Evolutionary conservation across 2,888 invertebrate species (phyloP), one percentile per base, ranked within the genome.

Genomic region (Serrognathus titanus): DNA sequence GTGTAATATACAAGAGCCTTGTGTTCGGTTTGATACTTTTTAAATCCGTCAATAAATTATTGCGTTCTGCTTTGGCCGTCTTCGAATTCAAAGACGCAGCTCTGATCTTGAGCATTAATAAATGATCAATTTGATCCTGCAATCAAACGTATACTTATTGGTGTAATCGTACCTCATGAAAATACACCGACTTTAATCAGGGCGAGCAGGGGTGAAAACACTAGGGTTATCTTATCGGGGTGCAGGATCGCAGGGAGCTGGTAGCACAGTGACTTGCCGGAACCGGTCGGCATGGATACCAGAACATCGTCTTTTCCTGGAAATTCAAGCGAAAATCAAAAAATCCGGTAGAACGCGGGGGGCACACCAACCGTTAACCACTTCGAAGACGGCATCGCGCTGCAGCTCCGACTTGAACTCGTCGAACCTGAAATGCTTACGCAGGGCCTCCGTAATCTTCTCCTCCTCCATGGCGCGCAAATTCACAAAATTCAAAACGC

Each of bases 241-340:
- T 87, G 84, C 68, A 95, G 80, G 64, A 96, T 83, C 1, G 97
- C 95, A 37, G 99, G 99, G 63, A 99, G 80, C 77, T 98, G 98
- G 78, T 94, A 99, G 77, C 97, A 97, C 13, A 99, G 79, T 0
- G 97, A 98, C 80, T 99, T 99, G 39, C 99, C 99, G 38, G 92
- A 91, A 11, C 99, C 99, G 4, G 99, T 99, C 1, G 99, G 99
- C 96, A 99, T 97, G 62, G 94, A 96, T 9, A 99, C 88, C 74
- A 92, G 95, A 0, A 97, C 92, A 86, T 99, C 98, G 68, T 87
- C 83, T 66, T 88, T 85, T 16, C 88, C 93, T 93, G 74, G 60
- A 82, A 79, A 51, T 38, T 39, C 11, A 13, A 53, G 59, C 46
- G 41, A 45, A 49, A 40, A 35, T 48, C 31, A 43, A 11, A 36